A percentile compares a stretch with the other conserved stretches of the same genome.
Evolutionary conservation across 64 coral and sea anemone genomes (phyloP).

Genomic region (Pocillopora verrucosa): DNA sequence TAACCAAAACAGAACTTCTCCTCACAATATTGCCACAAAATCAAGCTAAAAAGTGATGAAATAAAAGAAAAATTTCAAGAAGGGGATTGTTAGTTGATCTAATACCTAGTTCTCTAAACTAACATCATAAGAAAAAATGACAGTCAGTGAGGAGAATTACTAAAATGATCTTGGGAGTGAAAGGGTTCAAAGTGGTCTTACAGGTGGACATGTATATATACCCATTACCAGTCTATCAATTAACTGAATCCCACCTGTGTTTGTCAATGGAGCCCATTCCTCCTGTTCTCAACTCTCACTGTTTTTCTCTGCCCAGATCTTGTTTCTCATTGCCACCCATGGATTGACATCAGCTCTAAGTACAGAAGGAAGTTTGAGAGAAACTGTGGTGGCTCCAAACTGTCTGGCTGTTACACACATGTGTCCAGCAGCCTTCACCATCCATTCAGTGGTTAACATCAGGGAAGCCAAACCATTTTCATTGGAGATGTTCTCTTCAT

Average conservation of each 20-base stretch:
- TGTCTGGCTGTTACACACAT: conserved; percentile 63
- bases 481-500: conserved; percentile 30
- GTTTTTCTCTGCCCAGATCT: conserved; percentile 59
- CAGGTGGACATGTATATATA: no score
- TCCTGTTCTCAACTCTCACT: background rate
- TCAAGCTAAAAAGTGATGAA: no score
- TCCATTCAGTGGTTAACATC: conserved; percentile 85
- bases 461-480: conserved; percentile 55
- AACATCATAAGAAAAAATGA: no score
- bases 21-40: no score
- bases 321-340: conserved; percentile 79
- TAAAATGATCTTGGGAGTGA: no score
- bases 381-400: conserved; percentile 4
- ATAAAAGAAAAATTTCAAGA: no score
- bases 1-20: no score
- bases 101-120: no score
- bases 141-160: no score
- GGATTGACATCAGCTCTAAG: conserved; percentile 66
- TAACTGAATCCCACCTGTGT: background rate
- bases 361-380: conserved; percentile 63
- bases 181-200: no score
- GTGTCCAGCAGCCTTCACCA: conserved; percentile 71
- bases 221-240: background rate
- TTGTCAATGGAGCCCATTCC: background rate
- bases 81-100: no score